phyloP scores from a whole-genome alignment of 1,140 invertebrate species.

The Melanaphis sacchari region DNA sequence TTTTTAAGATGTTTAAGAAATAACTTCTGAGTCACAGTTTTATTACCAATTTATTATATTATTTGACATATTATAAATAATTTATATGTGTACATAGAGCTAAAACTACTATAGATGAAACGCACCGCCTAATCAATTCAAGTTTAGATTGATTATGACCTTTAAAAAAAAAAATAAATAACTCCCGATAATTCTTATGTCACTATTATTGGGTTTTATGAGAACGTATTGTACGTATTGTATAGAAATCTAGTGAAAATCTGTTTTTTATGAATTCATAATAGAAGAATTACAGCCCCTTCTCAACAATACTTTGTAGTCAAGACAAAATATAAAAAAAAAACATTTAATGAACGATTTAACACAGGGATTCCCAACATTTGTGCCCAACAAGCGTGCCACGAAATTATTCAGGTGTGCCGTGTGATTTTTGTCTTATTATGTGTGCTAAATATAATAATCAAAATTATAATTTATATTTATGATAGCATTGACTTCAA shows the following conservation, averaged over 20 bases:
- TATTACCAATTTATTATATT: not conserved
- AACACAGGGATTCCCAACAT: no score
- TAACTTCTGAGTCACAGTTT: not conserved
- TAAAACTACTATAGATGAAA: not conserved
- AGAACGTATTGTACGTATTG: not conserved
- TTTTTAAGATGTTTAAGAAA: not conserved
- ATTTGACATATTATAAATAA: not conserved
- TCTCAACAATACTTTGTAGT: not conserved
- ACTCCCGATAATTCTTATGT: rapidly evolving
- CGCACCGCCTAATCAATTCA: not conserved
- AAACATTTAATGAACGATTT: no score
- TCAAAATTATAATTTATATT: no score
- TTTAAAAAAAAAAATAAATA: not conserved
- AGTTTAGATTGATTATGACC: not conserved
- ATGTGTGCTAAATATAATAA: no score
- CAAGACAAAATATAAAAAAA: not conserved
- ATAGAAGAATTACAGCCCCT: not conserved
- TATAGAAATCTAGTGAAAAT: not conserved
- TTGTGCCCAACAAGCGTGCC: no score
- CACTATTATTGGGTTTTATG: not conserved
- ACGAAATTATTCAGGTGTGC: no score
- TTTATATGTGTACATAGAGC: no score
- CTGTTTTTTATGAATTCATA: not conserved
- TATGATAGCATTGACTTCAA: no score
- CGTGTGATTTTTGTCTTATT: no score